These are phyloP conservation scores for Strigamia crassipes DNA, from an alignment of 2,888 invertebrate species.

Conservation along the genomic window DNA sequence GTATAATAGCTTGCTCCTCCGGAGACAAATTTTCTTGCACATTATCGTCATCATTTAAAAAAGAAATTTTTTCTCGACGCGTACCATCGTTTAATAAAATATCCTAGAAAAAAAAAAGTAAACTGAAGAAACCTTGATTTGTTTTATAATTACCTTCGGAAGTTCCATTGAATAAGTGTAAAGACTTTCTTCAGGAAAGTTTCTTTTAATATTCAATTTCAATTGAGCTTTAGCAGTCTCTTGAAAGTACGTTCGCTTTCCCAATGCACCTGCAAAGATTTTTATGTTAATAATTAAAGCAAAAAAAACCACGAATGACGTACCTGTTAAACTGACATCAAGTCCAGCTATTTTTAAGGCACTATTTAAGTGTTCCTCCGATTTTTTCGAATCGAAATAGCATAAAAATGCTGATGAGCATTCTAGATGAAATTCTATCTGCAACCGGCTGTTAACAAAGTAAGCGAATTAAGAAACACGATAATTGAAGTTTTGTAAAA, in stretches of 20 bases:
- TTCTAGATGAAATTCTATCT: conserved; percentile 65
- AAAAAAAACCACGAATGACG: conserved; percentile 36
- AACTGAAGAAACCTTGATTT: conserved; percentile 36
- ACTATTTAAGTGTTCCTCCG: conserved; percentile 69
- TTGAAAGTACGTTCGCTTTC: conserved; percentile 89
- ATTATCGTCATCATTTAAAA: background rate
- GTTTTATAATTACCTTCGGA: conserved; percentile 45
- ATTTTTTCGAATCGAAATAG: conserved; percentile 74
- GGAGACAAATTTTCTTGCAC: background rate
- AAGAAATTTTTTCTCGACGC: background rate
- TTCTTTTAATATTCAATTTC: conserved; percentile 60
- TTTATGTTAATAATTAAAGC: background rate
- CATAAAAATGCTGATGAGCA: conserved; percentile 71
- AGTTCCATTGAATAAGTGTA: conserved; percentile 5
- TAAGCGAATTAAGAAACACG: background rate
- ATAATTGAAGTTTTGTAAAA: background rate
- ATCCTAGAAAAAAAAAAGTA: conserved; percentile 28
- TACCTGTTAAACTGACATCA: conserved; percentile 69
- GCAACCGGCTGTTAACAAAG: conserved; percentile 48
- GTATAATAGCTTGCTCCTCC: background rate
- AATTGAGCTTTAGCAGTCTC: conserved; percentile 80
- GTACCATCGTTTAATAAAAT: conserved; percentile 30
- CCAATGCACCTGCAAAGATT: conserved; percentile 71
- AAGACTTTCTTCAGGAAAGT: background rate
- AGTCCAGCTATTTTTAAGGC: conserved; percentile 71